Base-by-base conservation (phyloP, 2,797 vertebrate genomes). In the Heterohyrax brucei region DNA sequence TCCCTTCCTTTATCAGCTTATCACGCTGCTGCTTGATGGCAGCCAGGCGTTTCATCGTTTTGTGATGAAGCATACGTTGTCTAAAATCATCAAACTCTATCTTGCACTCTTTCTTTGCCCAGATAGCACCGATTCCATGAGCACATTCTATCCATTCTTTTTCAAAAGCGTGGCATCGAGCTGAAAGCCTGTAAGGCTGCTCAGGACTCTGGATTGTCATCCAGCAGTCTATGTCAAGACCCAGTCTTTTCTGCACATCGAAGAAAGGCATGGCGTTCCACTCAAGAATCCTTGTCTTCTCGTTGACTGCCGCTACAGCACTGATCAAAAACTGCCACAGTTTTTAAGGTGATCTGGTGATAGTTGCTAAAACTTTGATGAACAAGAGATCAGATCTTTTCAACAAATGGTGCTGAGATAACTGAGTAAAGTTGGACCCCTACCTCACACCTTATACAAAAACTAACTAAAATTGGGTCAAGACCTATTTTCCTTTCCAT, bases 121-220 rank as follows among this genome's bases (percentile, higher is more conserved):
- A 99, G 39, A 83, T 99, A 96, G 96, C 95, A 8, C 99, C 99
- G 28, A 99, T 99, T 92, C 99, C 99, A 62, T 99, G 98, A 1
- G 98, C 30, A 19, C 99, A 99, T 75, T 99, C 99, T 3, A 99
- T 97, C 99, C 99, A 99, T 77, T 99, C 99, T 97, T 99, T 99
- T 97, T 99, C 99, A 82, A 99, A 99, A 72, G 99, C 99, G 59
- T 99, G 99, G 97, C 99, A 99, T 79, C 94, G 93, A 0, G 94
- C 0, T 0, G 98, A 95, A 2, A 77, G 87, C 48, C 97, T 95
- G 88, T 98, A 4, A 0, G 99, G 99, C 98, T 99, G 99, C 30
- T 97, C 26, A 0, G 91, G 92, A 28, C 99, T 99, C 97, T 99
- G 99, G 81, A 97, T 53, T 97, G 99, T 39, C 81, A 99, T 2